Evolutionary conservation across 2,888 invertebrate species (phyloP).

Genomic region (Pristionchus entomophagus): DNA sequence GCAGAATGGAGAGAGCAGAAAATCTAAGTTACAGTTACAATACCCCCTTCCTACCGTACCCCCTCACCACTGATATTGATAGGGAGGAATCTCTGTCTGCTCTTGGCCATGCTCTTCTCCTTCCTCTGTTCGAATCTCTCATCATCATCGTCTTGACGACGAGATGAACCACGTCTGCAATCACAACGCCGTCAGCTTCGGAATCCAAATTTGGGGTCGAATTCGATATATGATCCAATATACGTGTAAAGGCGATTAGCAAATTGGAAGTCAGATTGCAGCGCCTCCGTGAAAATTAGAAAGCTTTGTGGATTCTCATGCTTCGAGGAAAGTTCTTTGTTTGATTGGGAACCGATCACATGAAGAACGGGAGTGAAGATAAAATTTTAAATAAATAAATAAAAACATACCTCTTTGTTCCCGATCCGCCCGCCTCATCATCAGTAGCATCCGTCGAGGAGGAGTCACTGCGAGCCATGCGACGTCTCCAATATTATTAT

Average conservation of each 20-base stretch:
- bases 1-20: no score
- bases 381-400: no score
- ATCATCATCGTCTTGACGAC: conserved; percentile 49
- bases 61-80: conserved; percentile 65
- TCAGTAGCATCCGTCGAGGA: conserved; percentile 56
- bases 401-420: not conserved
- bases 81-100: conserved; percentile 65
- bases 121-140: conserved; percentile 59
- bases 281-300: no score
- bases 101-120: conserved; percentile 58
- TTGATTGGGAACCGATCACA: no score
- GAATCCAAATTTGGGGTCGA: no score
- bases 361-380: no score
- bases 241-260: no score
- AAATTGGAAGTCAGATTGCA: no score
- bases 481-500: conserved; percentile 43
- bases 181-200: no score
- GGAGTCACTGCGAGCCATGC: conserved; percentile 57
- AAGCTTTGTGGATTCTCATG: no score
- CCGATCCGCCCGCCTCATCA: conserved; percentile 17
- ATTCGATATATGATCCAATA: no score
- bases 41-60: not conserved
- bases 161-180: conserved; percentile 24
- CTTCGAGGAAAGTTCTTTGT: no score
- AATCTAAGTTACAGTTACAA: not conserved